Evolutionary conservation across 1,140 invertebrate species (phyloP), one percentile per base, ranked within the genome.

Genomic region (Drosophila ohnishii): DNA sequence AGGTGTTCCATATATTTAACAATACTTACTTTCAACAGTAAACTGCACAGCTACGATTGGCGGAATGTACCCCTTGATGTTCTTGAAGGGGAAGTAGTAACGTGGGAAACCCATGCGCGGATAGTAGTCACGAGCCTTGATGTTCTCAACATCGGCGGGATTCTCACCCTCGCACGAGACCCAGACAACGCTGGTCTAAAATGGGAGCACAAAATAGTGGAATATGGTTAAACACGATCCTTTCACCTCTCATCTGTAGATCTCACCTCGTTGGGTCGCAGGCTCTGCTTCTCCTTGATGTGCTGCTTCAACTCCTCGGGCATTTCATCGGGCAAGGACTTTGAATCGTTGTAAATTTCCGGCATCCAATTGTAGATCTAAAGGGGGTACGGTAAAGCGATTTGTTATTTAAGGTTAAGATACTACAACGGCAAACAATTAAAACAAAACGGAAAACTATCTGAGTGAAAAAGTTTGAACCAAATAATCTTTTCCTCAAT

Each of bases 21-120:
- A 22, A 22, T 64, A 94, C 95, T 95, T 92, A 97, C 96, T 95
- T 92, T 94, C 95, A 62, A 96, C 96, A 91, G 96, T 94, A 84
- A 98, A 98, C 92, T 96, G 95, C 50, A 97, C 96, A 85, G 97
- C 97, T 57, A 98, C 96, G 74, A 98, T 94, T 45, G 97, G 97
- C 85, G 96, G 97, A 64, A 97, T 93, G 90, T 98, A 98, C 19
- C 96, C 96, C 48, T 95, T 94, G 81, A 94, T 94, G 91, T 97
- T 96, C 92, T 92, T 93, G 93, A 96, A 97, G n/a, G 96, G 96
- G 92, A 96, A 96, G 92, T 94, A 97, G 90, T 94, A 96, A 11
- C 94, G 93, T 30, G 95, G 95, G 92, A 97, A 97, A 60, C 96
- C 95, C 66, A 95, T 94, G 44, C 94, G 93, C 34, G 96, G 97